Evolutionary conservation across 2,797 vertebrate genomes (phyloP), one percentile per base, ranked within the genome.

Genomic region (Monodelphis domestica): DNA sequence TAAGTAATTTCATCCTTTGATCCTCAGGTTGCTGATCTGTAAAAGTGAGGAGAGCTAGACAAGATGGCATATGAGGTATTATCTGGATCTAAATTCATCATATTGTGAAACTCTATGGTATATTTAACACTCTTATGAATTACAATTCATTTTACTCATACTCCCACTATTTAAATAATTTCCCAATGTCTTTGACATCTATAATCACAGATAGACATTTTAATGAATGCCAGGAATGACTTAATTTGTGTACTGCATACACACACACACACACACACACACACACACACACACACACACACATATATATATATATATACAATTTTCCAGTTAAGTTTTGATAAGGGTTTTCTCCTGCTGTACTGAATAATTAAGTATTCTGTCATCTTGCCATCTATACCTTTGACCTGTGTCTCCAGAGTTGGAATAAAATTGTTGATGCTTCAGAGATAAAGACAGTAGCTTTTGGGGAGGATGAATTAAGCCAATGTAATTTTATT

Each of bases 381-480:
- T 95, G 94, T 95, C 88, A 95, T 78, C 38, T 78, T 78, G n/a
- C 2, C 38, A 78, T 24, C 38, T 78, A 26, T 78, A 45, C 38
- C 70, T 78, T 26, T 78, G 70, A 78, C 89, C 93, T 97, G 95
- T 95, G 95, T 50, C 92, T 89, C 5, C 51, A 87, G 54, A 59
- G 56, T 93, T 97, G 92, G 93, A 94, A 96, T 95, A 94, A 96
- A 87, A 91, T 91, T 92, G 90, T 90, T 95, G 93, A 91, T 88
- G 10, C 91, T 91, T 92, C 51, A 87, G 15, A 87, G 17, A 92
- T 45, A 94, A 95, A 90, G 95, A 95, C 90, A 92, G 91, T 90
- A 91, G 38, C 12, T 29, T 78, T 78, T 45, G 38, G 21, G 21
- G 38, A 9, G 4, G 38, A 10, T 45, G 21, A 78, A 21, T 38